These are phyloP conservation scores for Caenorhabditis becei DNA, from an alignment of 2,888 invertebrate species.

Conservation along the genomic window DNA sequence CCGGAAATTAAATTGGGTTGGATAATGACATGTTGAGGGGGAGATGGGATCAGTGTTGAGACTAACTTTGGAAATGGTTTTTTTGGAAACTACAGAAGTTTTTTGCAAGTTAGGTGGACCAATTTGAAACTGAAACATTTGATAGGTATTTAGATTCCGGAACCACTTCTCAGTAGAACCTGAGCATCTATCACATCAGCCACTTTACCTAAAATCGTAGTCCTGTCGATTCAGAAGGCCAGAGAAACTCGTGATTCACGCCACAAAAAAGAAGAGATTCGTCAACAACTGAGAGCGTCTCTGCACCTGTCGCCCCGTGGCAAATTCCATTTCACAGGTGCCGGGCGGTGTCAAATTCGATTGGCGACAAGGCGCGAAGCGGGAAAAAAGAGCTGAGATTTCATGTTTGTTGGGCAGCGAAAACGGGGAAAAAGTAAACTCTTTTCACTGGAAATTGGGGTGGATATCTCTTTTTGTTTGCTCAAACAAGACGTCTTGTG, in stretches of 20 bases:
- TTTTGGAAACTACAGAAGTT: no score
- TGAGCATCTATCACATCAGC: no score
- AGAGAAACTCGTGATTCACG: no score
- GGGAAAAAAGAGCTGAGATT: conserved; percentile 42
- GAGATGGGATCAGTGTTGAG: not conserved
- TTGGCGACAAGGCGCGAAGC: conserved; percentile 4
- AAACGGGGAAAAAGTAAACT: conserved; percentile 45
- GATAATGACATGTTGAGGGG: not conserved
- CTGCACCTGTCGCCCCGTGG: not conserved
- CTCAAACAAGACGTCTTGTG: conserved; percentile 46
- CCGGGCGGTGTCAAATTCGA: conserved; percentile 18
- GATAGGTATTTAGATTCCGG: no score
- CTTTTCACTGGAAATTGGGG: conserved; percentile 17
- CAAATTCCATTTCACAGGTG: conserved; percentile 6
- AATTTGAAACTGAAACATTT: no score
- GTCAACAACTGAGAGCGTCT: no score
- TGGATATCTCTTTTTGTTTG: conserved; percentile 54
- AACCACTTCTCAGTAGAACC: no score
- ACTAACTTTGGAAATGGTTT: no score
- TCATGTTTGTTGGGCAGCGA: conserved; percentile 29
- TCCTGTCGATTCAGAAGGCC: no score
- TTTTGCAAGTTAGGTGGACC: no score
- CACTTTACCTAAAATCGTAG: no score
- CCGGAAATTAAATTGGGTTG: conserved; percentile 36
- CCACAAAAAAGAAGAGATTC: no score